Percentiles rank a stretch among this genome's conserved stretches.
These are phyloP conservation scores for Hormaphis cornu DNA, from an alignment of 1,140 invertebrate genomes.

Conservation along the genomic window DNA sequence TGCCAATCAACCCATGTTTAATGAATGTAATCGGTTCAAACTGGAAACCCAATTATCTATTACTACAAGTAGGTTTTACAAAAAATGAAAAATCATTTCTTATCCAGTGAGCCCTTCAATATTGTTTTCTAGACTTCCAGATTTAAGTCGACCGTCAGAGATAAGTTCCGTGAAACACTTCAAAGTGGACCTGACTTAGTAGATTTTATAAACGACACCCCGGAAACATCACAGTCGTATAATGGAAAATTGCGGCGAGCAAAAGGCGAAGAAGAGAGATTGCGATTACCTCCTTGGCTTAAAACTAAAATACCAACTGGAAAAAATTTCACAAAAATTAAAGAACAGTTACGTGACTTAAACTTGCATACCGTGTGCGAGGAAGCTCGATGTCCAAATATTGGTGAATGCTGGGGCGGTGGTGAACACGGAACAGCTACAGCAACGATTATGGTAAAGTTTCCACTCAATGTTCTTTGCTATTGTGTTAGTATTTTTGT, in stretches of 20 bases:
- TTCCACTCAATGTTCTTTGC: not conserved
- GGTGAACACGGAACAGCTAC: constrained; percentile 75
- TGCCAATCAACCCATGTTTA: no score
- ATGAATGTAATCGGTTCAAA: not conserved
- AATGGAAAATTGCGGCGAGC: constrained; percentile 73
- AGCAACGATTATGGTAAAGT: constrained; percentile 77
- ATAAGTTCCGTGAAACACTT: constrained; percentile 47
- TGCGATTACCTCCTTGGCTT: constrained; percentile 91
- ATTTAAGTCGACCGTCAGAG: constrained; percentile 34
- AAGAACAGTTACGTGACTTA: constrained; percentile 73
- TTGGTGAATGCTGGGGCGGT: constrained; percentile 99
- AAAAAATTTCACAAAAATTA: constrained; percentile 73
- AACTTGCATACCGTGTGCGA: constrained; percentile 97
- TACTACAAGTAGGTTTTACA: not conserved
- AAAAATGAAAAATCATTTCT: not conserved
- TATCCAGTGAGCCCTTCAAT: not conserved
- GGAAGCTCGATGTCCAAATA: constrained; percentile 97
- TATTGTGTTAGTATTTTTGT: not conserved
- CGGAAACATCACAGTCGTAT: constrained; percentile 48
- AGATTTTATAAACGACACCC: constrained; percentile 46
- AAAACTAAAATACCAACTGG: constrained; percentile 91
- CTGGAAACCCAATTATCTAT: not conserved
- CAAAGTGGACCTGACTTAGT: constrained; percentile 53
- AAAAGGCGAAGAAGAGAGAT: constrained; percentile 67
- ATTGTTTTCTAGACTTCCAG: not conserved